Evolutionary conservation across 2,888 invertebrate genomes (phyloP).

Genomic region (Melanargia galathea): DNA sequence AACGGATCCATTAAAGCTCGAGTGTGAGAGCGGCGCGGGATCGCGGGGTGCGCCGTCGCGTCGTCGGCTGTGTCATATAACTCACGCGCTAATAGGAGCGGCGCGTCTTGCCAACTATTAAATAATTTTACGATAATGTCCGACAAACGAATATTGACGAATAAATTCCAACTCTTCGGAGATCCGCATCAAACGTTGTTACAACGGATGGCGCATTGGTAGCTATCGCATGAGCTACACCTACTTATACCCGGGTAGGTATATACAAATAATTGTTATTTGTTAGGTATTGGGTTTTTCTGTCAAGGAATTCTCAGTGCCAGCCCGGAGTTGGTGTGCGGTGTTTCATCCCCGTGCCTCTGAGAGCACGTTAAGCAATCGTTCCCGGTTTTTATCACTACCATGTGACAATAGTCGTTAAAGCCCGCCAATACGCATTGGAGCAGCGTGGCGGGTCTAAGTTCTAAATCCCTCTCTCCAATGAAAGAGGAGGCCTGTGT

Average conservation of each 20-base stretch:
- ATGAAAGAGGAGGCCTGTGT: no score
- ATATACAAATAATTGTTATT: neutral
- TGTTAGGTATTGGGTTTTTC: no score
- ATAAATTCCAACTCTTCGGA: conserved; percentile 61
- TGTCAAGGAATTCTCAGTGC: no score
- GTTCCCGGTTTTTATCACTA: no score
- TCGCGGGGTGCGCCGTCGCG: conserved; percentile 30
- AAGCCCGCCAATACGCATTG: no score
- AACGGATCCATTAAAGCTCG: conserved; percentile 10
- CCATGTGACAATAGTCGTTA: no score
- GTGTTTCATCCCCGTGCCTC: no score
- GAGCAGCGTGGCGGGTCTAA: no score
- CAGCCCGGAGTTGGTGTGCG: no score
- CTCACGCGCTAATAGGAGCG: conserved; percentile 75
- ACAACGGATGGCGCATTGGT: neutral
- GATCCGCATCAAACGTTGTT: neutral
- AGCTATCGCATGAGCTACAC: no score
- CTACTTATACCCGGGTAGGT: neutral
- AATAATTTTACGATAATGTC: conserved; percentile 79
- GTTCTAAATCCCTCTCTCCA: no score
- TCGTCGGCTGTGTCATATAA: conserved; percentile 71
- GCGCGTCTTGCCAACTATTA: conserved; percentile 77
- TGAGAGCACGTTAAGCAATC: no score
- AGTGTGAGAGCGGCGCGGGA: conserved; percentile 24
- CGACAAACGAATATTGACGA: conserved; percentile 76